Conservation (phyloP, 2,888 invertebrate genomes). For the Drosophila algonquin region DNA sequence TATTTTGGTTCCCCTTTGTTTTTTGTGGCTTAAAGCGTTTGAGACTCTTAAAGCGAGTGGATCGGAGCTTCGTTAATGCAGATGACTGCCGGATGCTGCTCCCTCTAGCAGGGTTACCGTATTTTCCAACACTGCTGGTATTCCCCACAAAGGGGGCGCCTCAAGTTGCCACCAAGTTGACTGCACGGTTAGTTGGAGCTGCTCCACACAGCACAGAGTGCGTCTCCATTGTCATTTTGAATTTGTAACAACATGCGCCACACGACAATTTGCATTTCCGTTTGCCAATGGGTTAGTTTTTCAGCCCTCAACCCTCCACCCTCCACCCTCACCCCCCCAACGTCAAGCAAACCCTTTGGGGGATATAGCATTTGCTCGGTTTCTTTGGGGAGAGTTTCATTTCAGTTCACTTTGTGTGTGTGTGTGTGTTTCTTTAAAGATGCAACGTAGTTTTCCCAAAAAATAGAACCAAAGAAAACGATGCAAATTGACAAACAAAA, state of each 20-base stretch:
- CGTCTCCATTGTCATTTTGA: constrained; percentile 66
- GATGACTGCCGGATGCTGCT: constrained; percentile 29
- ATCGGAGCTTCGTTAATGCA: constrained; percentile 36
- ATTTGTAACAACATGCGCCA: constrained; percentile 79
- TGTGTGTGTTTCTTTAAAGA: constrained; percentile 37
- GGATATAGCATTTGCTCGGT: constrained; percentile 43
- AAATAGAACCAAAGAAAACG: constrained; percentile 38
- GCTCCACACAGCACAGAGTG: constrained; percentile 11
- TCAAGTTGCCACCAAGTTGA: constrained; percentile 46
- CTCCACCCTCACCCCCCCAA: constrained; percentile 19
- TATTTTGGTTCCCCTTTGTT: neutral
- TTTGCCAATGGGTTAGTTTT: constrained; percentile 56
- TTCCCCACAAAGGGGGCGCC: constrained; percentile 15
- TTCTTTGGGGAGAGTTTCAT: constrained; percentile 57
- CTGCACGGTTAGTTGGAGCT: constrained; percentile 68
- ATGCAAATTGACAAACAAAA: constrained; percentile 55
- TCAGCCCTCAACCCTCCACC: constrained; percentile 14
- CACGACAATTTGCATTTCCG: constrained; percentile 76
- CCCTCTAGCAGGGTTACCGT: constrained; percentile 27
- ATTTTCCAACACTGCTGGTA: constrained; percentile 9
- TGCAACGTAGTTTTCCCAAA: constrained; percentile 40
- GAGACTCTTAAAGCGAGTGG: constrained; percentile 28
- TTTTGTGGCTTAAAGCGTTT: constrained; percentile 28
- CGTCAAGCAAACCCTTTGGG: constrained; percentile 14
- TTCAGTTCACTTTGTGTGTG: constrained; percentile 62